Base-by-base conservation (phyloP, 2,797 vertebrate species). In the Sebastes hubbsi region DNA sequence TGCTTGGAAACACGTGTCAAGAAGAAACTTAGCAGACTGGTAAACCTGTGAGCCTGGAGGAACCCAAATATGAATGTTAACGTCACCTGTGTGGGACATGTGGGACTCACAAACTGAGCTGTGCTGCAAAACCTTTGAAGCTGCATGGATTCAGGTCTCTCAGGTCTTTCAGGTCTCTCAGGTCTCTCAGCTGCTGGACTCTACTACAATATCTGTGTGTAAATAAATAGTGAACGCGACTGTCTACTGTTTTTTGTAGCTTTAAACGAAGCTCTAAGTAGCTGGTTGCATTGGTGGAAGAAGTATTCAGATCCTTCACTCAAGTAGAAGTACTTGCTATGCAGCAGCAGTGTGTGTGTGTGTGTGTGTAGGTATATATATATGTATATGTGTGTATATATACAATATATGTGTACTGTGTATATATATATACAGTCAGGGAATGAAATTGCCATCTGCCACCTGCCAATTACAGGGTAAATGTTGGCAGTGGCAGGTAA, bases 1-100 rank as follows among this genome's bases (percentile, higher is more conserved):
- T 13, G 54, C 25, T 34, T 30, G 24, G 29, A 76, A 75, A 76
- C 81, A 86, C 78, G 81, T 86, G 87, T 22, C 9, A 4, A 46
- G 61, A 79, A 14, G 8, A 72, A 20, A 30, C 4, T 1, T 22
- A 7, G 12, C 38, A 11, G 6, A 13, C 10, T 6, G 32, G 22
- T 4, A 16, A 62, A 62, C 36, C 58, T 8, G 11, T 18, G n/a
- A 81, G 8, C 1, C 4, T 11, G 49, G 11, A 46, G 20, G 1
- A 68, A 63, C 14, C 4, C 8, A 29, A 29, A n/a, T 6, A 13
- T 20, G 24, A 36, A 5, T 34, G 8, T 55, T 24, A 49, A 49
- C 46, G 46, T 42, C 3, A 1, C 11, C 18, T 60, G 14, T 29
- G 11, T 55, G 13, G 29, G 36, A 8, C 29, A 11, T 29, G 11